phyloP scores from a whole-genome alignment of 2,888 invertebrate species.

The Tuberolachnus salignus region DNA sequence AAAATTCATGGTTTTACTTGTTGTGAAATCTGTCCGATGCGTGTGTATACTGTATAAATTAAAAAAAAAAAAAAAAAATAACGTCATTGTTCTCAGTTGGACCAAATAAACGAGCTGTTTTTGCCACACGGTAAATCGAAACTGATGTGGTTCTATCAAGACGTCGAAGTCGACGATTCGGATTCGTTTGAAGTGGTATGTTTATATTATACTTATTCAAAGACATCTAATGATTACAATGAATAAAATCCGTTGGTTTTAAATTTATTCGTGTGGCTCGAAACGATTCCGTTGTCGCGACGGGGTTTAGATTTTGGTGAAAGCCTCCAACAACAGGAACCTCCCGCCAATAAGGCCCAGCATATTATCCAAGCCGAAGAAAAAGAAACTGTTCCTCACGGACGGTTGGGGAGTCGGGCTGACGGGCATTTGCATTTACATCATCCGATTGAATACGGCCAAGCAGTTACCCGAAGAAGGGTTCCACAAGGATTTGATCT shows the following conservation, averaged over 20 bases:
- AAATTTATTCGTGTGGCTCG: not conserved
- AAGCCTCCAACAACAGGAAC: conserved; percentile 24
- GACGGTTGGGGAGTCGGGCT: conserved; percentile 83
- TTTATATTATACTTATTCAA: too few relatives aligned
- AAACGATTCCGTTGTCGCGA: not conserved
- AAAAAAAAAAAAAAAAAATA: too few relatives aligned
- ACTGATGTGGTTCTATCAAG: conserved; percentile 88
- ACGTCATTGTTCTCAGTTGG: conserved; percentile 67
- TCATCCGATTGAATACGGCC: conserved; percentile 79
- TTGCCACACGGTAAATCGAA: conserved; percentile 84
- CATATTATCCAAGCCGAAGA: conserved; percentile 61
- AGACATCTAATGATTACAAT: too few relatives aligned
- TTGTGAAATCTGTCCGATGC: too few relatives aligned
- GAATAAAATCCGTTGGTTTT: not conserved
- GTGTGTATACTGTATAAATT: too few relatives aligned
- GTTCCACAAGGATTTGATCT: conserved; percentile 76
- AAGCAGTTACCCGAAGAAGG: conserved; percentile 90
- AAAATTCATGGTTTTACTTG: too few relatives aligned
- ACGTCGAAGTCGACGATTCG: conserved; percentile 74
- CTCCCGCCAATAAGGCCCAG: conserved; percentile 9
- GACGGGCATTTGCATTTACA: conserved; percentile 83
- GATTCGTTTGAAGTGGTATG: conserved; percentile 48
- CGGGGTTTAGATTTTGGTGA: not conserved
- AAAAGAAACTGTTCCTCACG: conserved; percentile 82
- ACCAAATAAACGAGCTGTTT: conserved; percentile 86